Evolutionary conservation across 1,140 invertebrate genomes (phyloP), one percentile per base, ranked within the genome.

Genomic region (Lycorma delicatula): DNA sequence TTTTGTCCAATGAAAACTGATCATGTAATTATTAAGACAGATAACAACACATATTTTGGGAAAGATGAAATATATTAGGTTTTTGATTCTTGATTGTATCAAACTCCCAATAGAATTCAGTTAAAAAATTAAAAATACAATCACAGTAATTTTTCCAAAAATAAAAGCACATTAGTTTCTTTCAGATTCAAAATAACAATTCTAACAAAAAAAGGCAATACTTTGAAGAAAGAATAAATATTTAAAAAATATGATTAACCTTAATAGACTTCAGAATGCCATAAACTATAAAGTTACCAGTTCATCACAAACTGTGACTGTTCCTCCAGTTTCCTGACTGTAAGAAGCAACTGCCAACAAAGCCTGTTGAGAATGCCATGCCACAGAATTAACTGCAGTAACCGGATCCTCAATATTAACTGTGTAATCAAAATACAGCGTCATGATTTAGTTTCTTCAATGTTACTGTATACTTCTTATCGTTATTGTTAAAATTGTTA

Each of bases 301-400:
- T 76, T 95, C 91, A 68, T 92, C 85, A 68, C 91, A 93, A 60
- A 97, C 83, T 54, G 82, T 88, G 1, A 95, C 85, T 61, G 85
- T 85, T 59, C 92, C 91, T 27, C 92, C 91, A 67, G 82, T 86
- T 58, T 91, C 88, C 72, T 91, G 86, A 64, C 85, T 87, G 71
- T 86, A 93, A 2, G 88, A 85, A 12, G 88, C 86, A 34, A 95
- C 81, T 41, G 91, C 92, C 27, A 98, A 72, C 11, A 68, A 50
- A 50, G 60, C 56, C 29, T 65, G 60, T 44, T 68, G 67, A 1
- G 54, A 56, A 50, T 68, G 67, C 62, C 65, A 68, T 48, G 59
- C 60, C 13, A 68, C 41, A 22, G 38, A 28, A 46, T 34, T 60
- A 47, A 18, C 55, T 18, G 53, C 36, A 57, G 59, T 25, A 31